A percentile compares a stretch with the other conserved stretches of the same genome.
These are phyloP conservation scores for Mirounga angustirostris DNA, from an alignment of 2,113 vertebrate genomes.

Conservation along the genomic window DNA sequence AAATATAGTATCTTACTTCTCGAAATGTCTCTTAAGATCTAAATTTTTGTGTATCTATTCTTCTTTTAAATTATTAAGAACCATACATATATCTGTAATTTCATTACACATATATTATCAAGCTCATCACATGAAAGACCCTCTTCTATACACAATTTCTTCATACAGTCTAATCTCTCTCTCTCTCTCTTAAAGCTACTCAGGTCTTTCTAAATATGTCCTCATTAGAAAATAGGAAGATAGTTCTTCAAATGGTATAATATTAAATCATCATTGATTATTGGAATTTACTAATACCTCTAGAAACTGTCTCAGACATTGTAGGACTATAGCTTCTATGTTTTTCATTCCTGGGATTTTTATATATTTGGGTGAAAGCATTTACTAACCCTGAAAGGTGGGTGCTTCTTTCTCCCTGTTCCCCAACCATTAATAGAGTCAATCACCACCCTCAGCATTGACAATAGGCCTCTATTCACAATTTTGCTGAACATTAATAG, in stretches of 20 bases:
- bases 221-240: neutral
- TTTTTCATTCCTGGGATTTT: neutral
- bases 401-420: neutral
- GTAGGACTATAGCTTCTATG: neutral
- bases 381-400: neutral
- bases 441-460: fast-evolving
- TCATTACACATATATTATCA: neutral
- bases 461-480: neutral
- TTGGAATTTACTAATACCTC: neutral
- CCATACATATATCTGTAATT: neutral
- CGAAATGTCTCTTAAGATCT: slow-evolving; percentile 11
- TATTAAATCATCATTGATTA: neutral
- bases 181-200: neutral
- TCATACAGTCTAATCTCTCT: neutral
- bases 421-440: neutral
- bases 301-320: neutral
- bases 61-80: slow-evolving; percentile 26
- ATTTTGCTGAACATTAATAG: neutral
- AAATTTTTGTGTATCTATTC: neutral
- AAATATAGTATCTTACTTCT: neutral
- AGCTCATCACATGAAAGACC: neutral
- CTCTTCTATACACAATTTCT: neutral
- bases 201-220: neutral
- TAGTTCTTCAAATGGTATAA: neutral
- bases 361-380: neutral